These are phyloP conservation scores for Hydropotes inermis DNA, from an alignment of 2,113 vertebrate species.

Conservation along the genomic window DNA sequence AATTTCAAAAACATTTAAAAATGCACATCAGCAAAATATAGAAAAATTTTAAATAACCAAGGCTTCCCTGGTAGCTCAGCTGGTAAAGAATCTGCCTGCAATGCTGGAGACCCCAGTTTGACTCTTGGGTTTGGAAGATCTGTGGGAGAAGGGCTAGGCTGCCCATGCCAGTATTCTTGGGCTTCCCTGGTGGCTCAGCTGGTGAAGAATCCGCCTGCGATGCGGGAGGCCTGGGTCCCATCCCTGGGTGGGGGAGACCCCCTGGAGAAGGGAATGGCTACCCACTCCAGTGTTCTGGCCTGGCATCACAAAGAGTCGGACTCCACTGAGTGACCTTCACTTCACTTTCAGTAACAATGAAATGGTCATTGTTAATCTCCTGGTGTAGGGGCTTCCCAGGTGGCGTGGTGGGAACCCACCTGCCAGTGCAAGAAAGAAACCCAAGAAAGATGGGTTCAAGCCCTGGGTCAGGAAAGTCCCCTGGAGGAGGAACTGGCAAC, in stretches of 20 bases:
- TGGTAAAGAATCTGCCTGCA: background rate
- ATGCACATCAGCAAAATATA: background rate
- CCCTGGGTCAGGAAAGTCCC: background rate
- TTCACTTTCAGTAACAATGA: background rate
- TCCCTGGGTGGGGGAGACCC: background rate
- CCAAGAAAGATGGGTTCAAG: background rate
- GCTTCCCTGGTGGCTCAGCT: background rate
- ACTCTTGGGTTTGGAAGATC: background rate
- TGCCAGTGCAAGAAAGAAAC: background rate
- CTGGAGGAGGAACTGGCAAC: background rate
- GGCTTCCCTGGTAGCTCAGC: background rate
- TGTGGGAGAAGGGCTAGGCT: accelerated
- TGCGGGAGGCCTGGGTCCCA: background rate
- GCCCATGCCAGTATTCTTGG: background rate
- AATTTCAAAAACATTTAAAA: background rate
- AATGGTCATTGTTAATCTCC: background rate
- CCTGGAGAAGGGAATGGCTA: background rate
- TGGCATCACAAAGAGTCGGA: background rate
- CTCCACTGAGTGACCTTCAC: background rate
- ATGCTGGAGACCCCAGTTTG: background rate
- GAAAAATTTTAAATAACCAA: background rate
- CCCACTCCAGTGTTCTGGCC: background rate
- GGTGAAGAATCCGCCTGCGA: background rate
- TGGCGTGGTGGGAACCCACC: background rate
- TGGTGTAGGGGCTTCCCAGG: background rate